These are phyloP conservation scores for Ctenoplectra terminalis DNA, from an alignment of 1,140 invertebrate species.

Conservation along the genomic window DNA sequence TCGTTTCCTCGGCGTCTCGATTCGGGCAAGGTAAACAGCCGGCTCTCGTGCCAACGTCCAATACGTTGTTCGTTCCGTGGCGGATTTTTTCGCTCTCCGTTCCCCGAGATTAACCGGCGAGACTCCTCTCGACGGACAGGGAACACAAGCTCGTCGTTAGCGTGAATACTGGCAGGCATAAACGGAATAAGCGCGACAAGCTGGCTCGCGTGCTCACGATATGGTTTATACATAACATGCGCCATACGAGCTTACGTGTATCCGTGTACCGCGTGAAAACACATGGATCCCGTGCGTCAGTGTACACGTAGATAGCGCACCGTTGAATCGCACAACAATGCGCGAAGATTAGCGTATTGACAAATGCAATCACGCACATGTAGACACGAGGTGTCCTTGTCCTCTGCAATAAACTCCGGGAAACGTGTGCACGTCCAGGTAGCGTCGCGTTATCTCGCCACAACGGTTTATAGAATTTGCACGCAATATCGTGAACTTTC, in stretches of 20 bases:
- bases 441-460: constrained; percentile 39
- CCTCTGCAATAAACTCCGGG: constrained; percentile 20
- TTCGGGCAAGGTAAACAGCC: background rate
- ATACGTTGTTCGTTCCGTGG: constrained; percentile 6
- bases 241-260: background rate
- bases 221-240: constrained; percentile 17
- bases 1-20: background rate
- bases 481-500: constrained; percentile 61
- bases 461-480: constrained; percentile 49
- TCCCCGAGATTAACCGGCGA: background rate
- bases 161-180: constrained; percentile 21
- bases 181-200: constrained; percentile 43
- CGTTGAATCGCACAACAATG: constrained; percentile 20
- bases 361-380: constrained; percentile 31
- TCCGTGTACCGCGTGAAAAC: background rate
- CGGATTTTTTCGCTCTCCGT: background rate
- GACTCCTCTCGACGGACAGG: background rate
- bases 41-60: constrained; percentile 17
- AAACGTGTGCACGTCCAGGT: constrained; percentile 26
- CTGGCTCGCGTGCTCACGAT: constrained; percentile 38
- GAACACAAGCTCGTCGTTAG: constrained; percentile 37
- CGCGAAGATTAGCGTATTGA: constrained; percentile 50
- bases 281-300: constrained; percentile 1
- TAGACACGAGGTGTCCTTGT: constrained; percentile 8
- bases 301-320: background rate